Evolutionary conservation across 2,888 invertebrate genomes (phyloP), one percentile per base, ranked within the genome.

Genomic region (Mythimna pallens): DNA sequence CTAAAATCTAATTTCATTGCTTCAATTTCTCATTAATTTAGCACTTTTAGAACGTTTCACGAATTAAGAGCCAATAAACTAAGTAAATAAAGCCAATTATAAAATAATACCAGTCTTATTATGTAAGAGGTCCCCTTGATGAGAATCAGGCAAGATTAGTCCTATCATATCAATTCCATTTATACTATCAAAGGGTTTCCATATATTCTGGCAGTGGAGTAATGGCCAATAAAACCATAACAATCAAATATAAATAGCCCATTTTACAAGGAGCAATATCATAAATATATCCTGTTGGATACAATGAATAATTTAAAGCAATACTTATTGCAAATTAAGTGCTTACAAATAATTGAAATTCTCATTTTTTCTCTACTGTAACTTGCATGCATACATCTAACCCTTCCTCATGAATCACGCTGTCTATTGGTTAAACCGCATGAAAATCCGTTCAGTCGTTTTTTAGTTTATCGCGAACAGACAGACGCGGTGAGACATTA

Each of bases 1-100:
- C 83, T 89, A 89, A 89, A 78, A 80, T 90, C 91, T 91, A 92
- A 88, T 86, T 92, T 91, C 85, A 92, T 93, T 93, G 93, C 92
- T 93, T 92, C 87, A 77, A 87, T 90, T 92, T 89, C 87, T 77
- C 83, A 82, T 78, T 86, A 86, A 89, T 86, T 88, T 89, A 92
- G 90, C 91, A 92, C 90, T 91, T 90, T 84, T 67, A 70, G 76
- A 80, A 77, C 78, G 68, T 78, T 73, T 63, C 57, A 85, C 61
- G 47, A 78, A 74, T 70, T 50, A 84, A 80, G 86, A 80, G 76
- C 83, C 63, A 58, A 78, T 86, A 86, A 89, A 90, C 86, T 87
- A 89, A 89, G 83, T 89, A 85, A 87, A 86, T 88, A 85, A 89
- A 89, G 88, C 90, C 88, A 90, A 90, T 88, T 83, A 80, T 77